Percentiles rank a stretch among this genome's conserved stretches.
phyloP scores from a whole-genome alignment of 2,797 vertebrate genomes.

The Xenops minutus region DNA sequence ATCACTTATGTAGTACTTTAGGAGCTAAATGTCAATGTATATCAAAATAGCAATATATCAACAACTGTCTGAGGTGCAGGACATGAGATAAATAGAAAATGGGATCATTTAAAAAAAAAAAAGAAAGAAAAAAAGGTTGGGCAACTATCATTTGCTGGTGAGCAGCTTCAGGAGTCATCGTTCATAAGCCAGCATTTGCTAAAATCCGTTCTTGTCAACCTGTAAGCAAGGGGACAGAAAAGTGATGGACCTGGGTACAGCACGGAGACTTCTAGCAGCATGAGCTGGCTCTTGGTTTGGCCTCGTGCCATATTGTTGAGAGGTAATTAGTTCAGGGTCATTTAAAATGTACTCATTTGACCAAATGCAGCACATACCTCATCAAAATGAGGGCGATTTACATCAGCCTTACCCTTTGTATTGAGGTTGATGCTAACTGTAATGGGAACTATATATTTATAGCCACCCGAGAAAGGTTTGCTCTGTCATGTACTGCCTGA shows the following conservation, averaged over 20 bases:
- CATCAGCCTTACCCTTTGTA: background rate
- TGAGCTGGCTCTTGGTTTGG: background rate
- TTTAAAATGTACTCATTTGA: constrained; percentile 7
- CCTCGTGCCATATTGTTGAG: background rate
- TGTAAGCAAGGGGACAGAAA: background rate
- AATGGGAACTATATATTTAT: constrained; percentile 36
- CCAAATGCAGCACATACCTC: background rate
- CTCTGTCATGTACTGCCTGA: constrained; percentile 23
- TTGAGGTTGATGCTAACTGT: background rate
- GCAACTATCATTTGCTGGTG: background rate
- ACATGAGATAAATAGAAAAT: constrained; percentile 2
- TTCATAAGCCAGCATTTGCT: background rate
- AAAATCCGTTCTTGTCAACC: background rate
- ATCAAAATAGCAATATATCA: constrained; percentile 44
- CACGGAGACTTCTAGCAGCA: background rate
- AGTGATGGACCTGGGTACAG: background rate
- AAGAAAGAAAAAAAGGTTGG: background rate
- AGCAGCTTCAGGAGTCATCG: background rate
- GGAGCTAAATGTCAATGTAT: constrained; percentile 10
- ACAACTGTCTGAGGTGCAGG: background rate
- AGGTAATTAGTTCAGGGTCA: constrained; percentile 27
- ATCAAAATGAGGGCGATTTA: background rate
- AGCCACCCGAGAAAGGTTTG: background rate
- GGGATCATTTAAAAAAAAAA: background rate
- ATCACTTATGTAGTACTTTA: constrained; percentile 17